Evolutionary conservation across 1,140 invertebrate species (phyloP), one percentile per base, ranked within the genome.

Genomic region (Orius laevigatus): DNA sequence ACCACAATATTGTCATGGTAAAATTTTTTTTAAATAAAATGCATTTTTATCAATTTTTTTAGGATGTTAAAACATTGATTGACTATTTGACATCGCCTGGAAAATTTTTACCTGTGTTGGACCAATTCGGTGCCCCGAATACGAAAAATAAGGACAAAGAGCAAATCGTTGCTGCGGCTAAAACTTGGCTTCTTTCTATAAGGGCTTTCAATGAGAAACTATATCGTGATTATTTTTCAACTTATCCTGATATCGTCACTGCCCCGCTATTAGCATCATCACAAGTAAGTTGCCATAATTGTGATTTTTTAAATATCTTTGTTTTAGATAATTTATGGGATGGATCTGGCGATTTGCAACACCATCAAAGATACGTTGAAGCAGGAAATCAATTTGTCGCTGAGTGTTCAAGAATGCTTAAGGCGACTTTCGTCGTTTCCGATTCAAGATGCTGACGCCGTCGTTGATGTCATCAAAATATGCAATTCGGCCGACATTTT

Each of bases 161-260:
- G 9, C 54, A 69, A 2, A 65, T 64, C 50, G 67, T 74, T 57
- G 63, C 66, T 0, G 48, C 62, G 32, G 43, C 32, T 5, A 33
- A 31, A 11, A 70, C 64, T 1, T 78, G 75, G 75, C 58, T 70
- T 25, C 64, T 67, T 51, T 76, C 75, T 1, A 60, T 71, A 3
- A 59, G 68, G 20, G 66, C 62, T 15, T 78, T 78, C 55, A 67
- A 71, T 34, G 65, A 67, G 18, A 69, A 70, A 55, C 56, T 79
- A 18, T 63, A 70, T 19, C 57, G 53, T n/a, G 57, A 60, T 6
- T 81, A 71, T 55, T 61, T 70, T 1, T 58, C 66, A 5, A 70
- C 66, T 11, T 83, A 79, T 58, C 78, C 78, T 0, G 81, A 84
- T 58, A 64, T 84, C 12, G 67, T 76, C 0, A 64, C 72, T 35